Conservation (phyloP, 2,113 vertebrate species). For the Lophochroa leadbeateri region DNA sequence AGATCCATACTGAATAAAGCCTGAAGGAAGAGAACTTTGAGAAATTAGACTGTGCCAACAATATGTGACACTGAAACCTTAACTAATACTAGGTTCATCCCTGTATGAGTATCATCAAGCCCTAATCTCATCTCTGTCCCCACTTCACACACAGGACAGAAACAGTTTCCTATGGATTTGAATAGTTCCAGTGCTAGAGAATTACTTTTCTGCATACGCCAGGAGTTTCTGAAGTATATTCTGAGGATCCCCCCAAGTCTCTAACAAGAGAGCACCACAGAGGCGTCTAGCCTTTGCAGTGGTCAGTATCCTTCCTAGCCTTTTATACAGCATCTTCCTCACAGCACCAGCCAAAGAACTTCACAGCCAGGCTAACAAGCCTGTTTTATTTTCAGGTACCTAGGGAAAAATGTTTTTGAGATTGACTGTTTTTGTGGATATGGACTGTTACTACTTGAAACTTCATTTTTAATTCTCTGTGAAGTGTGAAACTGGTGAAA, state of each 20-base stretch:
- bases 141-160: neutral
- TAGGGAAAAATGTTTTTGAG: neutral
- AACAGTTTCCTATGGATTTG: neutral
- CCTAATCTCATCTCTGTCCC: neutral
- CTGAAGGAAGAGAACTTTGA: neutral
- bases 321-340: neutral
- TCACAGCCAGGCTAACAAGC: neutral
- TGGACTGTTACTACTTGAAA: neutral
- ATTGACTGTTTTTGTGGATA: neutral
- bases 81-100: neutral
- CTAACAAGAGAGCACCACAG: neutral
- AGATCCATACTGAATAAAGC: neutral
- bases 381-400: neutral
- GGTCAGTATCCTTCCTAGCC: neutral
- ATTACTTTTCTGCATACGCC: neutral
- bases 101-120: neutral
- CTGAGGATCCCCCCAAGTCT: neutral
- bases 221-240: neutral
- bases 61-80: neutral
- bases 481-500: neutral
- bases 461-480: neutral
- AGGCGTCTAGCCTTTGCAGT: neutral
- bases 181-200: neutral
- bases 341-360: neutral
- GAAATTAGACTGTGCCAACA: neutral